These are phyloP conservation scores for Delichon dasypus DNA, from an alignment of 2,797 vertebrate species.

Conservation along the genomic window DNA sequence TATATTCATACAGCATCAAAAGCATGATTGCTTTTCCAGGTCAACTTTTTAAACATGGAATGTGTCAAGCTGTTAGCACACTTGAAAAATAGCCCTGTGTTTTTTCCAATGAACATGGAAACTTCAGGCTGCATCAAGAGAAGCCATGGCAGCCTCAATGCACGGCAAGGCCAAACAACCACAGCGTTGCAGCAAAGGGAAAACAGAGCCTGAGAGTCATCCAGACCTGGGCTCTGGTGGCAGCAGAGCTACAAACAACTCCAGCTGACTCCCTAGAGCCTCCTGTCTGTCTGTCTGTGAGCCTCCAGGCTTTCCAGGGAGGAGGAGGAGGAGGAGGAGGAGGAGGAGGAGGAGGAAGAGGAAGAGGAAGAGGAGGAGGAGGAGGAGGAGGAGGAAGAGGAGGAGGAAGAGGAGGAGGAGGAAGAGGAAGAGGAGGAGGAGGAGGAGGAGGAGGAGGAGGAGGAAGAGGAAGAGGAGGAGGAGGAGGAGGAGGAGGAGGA, in stretches of 20 bases:
- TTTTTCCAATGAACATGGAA: neutral
- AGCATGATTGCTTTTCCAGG: constrained; percentile 8
- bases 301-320: too few species aligned
- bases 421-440: neutral
- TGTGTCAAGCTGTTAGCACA: neutral
- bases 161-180: fast-evolving
- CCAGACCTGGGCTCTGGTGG: neutral
- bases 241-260: neutral
- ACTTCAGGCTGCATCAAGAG: neutral
- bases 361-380: neutral
- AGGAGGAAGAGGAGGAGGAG: fast-evolving
- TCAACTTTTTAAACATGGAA: neutral
- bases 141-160: neutral
- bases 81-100: neutral
- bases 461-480: too few species aligned
- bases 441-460: fast-evolving
- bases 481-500: fast-evolving
- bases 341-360: fast-evolving
- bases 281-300: neutral
- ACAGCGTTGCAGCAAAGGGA: fast-evolving
- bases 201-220: neutral
- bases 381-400: too few species aligned
- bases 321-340: too few species aligned
- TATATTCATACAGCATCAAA: constrained; percentile 1
- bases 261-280: neutral